phyloP scores from a whole-genome alignment of 1,140 invertebrate species.

The Vanessa atalanta region DNA sequence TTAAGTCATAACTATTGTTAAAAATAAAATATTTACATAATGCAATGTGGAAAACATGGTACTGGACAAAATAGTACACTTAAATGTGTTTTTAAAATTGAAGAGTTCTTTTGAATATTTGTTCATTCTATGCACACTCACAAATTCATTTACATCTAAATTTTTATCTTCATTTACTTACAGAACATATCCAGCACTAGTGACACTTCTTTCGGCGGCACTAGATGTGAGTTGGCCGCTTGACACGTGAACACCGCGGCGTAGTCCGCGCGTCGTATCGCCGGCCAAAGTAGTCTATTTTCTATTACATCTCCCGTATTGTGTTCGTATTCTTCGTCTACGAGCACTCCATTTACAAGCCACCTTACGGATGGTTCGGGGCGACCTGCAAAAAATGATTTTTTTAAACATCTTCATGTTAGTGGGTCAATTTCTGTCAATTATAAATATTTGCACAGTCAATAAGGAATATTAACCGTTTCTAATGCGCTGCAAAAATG shows the following conservation, averaged over 20 bases:
- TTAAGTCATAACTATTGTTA: neutral
- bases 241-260: constrained; percentile 92
- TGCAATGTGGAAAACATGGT: no score
- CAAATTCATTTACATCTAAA: no score
- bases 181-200: constrained; percentile 90
- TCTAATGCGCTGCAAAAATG: no score
- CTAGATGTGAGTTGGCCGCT: constrained; percentile 90
- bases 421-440: no score
- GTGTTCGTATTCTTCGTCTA: constrained; percentile 90
- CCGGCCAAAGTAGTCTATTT: constrained; percentile 88
- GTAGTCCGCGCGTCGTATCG: constrained; percentile 88
- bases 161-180: constrained; percentile 81
- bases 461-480: no score
- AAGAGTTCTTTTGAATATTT: neutral
- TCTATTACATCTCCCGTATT: constrained; percentile 92
- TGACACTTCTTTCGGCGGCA: constrained; percentile 87
- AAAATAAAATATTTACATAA: no score
- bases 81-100: no score
- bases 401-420: no score
- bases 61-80: no score
- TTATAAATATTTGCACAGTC: no score
- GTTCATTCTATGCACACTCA: no score
- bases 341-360: constrained; percentile 87
- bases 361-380: constrained; percentile 85
- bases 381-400: constrained; percentile 76